Evolutionary conservation across 2,888 invertebrate genomes (phyloP), one percentile per base, ranked within the genome.

Genomic region (Elysia crispata): DNA sequence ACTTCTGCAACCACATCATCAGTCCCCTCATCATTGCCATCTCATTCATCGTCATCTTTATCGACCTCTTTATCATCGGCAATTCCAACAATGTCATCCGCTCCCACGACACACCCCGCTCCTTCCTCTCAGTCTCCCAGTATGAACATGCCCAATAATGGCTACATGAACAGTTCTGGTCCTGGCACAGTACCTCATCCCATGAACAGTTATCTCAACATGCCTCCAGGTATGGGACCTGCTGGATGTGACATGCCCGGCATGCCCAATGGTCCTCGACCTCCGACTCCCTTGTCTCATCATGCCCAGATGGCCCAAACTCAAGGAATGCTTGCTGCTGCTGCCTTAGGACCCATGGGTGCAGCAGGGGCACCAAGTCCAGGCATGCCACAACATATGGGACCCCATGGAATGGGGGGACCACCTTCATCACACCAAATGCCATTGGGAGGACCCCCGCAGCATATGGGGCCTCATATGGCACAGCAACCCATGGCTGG

Each of bases 361-460:
- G 84, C 85, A 20, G 86, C 87, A 86, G 87, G 86, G 57, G 81
- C 69, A 60, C 87, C 88, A 85, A 86, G 85, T 33, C 85, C 86
- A 31, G 83, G 79, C 49, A 84, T 83, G 82, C 78, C 80, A 25
- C n/a, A n/a, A n/a, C n/a, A n/a, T n/a, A n/a, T n/a, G n/a, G 81
- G 81, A 13, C 82, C 83, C 13, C 60, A 64, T 25, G 70, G 75
- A n/a, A 28, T 67, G 28, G 50, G 33, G 74, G 66, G 66, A 15
- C 8, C n/a, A 5, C 60, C 60, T 15, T 18, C 60, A 8, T 60
- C n/a, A 5, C 23, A 20, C 60, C 13, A 20, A 13, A 54, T 54
- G 54, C 54, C 54, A 13, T 5, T 23, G n/a, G n/a, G n/a, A 60
- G 60, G 60, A 15, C 60, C 60, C 15, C 60, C 5, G 60, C 60